Conservation (phyloP, 2,888 invertebrate species). For the Isotomurus palustris region DNA sequence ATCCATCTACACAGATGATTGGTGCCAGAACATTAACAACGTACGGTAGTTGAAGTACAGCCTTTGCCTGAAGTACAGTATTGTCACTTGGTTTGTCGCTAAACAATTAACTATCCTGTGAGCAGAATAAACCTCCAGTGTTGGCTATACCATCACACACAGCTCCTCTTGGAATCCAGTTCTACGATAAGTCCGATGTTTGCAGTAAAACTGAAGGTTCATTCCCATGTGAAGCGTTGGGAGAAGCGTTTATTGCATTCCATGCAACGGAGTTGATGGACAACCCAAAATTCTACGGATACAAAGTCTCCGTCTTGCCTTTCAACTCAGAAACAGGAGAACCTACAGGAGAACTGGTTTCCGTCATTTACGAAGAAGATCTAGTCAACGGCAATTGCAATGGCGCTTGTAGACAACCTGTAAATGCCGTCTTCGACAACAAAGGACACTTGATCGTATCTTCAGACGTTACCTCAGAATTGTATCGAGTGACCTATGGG, state of each 20-base stretch:
- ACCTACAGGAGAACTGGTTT: constrained; percentile 31
- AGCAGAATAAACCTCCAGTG: constrained; percentile 33
- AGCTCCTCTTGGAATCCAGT: constrained; percentile 39
- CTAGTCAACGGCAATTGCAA: background rate
- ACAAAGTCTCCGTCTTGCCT: constrained; percentile 23
- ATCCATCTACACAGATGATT: constrained; percentile 33
- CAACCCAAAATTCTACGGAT: constrained; percentile 17
- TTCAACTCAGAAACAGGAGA: constrained; percentile 15
- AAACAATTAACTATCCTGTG: too few species aligned
- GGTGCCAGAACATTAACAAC: constrained; percentile 32
- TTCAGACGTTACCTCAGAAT: constrained; percentile 23
- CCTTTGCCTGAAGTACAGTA: background rate
- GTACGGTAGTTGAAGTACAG: constrained; percentile 12
- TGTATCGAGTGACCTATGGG: constrained; percentile 27
- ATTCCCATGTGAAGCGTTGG: constrained; percentile 34
- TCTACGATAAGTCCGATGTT: constrained; percentile 22
- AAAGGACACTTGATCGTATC: constrained; percentile 33
- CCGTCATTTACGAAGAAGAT: constrained; percentile 23
- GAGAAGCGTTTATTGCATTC: constrained; percentile 34
- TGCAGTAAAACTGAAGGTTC: constrained; percentile 22
- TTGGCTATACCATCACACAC: constrained; percentile 37
- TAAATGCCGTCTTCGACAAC: constrained; percentile 30
- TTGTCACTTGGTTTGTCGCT: too few species aligned
- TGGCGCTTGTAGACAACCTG: constrained; percentile 33
- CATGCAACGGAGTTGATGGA: constrained; percentile 34